phyloP scores from a whole-genome alignment of 2,113 vertebrate species.

The Zosterops hypoxanthus region DNA sequence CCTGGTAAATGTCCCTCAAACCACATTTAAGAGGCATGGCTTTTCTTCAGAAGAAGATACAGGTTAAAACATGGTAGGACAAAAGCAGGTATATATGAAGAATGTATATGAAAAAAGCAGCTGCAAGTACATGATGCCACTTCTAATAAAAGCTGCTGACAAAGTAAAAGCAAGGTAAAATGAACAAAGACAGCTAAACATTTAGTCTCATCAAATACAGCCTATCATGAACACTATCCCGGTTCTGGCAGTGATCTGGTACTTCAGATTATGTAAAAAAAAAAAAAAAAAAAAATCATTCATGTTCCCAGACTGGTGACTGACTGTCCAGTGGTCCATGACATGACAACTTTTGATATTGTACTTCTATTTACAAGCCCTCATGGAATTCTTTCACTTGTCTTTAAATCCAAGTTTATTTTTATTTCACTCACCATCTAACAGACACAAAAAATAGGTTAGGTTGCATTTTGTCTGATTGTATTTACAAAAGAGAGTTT shows the following conservation, averaged over 20 bases:
- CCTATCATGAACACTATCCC: not conserved
- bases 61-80: not conserved
- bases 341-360: not conserved
- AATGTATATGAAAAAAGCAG: not conserved
- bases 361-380: not conserved
- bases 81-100: not conserved
- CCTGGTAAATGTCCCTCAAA: not conserved
- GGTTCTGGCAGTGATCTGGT: not conserved
- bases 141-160: not conserved
- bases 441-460: not conserved
- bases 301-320: not conserved
- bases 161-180: not conserved
- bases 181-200: not conserved
- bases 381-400: not conserved
- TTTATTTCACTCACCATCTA: not conserved
- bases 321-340: not conserved
- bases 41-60: not conserved
- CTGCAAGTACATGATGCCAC: not conserved
- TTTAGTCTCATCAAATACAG: not conserved
- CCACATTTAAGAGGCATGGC: not conserved
- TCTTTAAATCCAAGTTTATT: not conserved
- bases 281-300: too few species aligned
- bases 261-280: not conserved
- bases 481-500: not conserved
- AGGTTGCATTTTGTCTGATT: not conserved